Conservation (phyloP, 2,888 invertebrate genomes). For the Agrotis clavis region DNA sequence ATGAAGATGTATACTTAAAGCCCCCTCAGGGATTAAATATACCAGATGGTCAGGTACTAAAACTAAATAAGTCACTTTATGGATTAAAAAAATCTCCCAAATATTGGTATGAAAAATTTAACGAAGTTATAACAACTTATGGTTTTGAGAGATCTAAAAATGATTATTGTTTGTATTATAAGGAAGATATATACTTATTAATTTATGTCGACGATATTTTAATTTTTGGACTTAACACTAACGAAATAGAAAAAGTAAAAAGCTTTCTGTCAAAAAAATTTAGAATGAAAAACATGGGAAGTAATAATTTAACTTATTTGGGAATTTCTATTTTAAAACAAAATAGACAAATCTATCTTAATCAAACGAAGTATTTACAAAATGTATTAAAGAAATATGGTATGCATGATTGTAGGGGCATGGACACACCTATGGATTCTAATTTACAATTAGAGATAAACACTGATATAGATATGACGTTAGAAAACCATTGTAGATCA, state of each 20-base stretch:
- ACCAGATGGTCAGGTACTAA: background rate
- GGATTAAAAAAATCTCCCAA: slow-evolving; percentile 9
- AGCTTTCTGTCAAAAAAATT: background rate
- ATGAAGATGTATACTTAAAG: no score
- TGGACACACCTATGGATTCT: background rate
- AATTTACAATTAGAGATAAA: background rate
- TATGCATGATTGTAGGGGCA: slow-evolving; percentile 5
- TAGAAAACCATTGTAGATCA: no score
- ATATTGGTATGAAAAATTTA: slow-evolving; percentile 1
- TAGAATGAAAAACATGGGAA: slow-evolving; percentile 7
- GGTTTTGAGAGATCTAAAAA: no score
- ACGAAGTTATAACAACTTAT: background rate
- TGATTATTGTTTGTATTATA: no score
- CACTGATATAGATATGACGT: background rate
- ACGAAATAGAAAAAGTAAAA: no score
- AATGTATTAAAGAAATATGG: background rate
- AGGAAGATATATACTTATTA: no score
- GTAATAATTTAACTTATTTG: no score
- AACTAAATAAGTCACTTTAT: background rate
- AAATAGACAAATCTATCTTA: background rate
- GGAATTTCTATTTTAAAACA: no score
- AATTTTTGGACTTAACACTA: no score
- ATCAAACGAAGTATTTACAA: background rate
- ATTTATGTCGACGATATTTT: no score
- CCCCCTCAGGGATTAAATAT: no score